Evolutionary conservation across 2,797 vertebrate species (phyloP).

Genomic region (Paguma larvata): DNA sequence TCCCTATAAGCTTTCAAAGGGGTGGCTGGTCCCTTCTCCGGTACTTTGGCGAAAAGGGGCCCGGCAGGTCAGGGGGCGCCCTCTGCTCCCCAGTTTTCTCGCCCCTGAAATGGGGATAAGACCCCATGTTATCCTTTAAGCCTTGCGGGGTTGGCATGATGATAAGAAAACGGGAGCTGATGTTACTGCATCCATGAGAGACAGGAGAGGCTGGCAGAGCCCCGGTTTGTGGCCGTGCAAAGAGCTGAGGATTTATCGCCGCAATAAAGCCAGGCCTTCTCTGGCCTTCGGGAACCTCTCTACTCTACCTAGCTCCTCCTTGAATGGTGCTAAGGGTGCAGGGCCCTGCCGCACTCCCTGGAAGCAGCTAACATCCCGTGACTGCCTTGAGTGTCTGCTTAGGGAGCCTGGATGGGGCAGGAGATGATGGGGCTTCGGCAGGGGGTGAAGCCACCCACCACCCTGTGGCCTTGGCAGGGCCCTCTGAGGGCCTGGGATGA

Average conservation of each 20-base stretch:
- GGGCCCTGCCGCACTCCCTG: not conserved
- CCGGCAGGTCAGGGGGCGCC: not conserved
- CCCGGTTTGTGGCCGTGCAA: accelerated
- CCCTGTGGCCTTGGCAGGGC: not conserved
- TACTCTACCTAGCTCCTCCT: not conserved
- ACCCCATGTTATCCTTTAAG: not conserved
- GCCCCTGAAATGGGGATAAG: not conserved
- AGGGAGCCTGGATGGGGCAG: not conserved
- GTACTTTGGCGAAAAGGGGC: not conserved
- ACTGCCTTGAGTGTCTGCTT: no score
- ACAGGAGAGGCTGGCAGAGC: not conserved
- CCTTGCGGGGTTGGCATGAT: not conserved
- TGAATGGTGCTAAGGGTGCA: not conserved
- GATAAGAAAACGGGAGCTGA: not conserved
- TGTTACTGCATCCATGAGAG: not conserved
- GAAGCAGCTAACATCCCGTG: accelerated
- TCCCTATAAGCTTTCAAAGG: not conserved
- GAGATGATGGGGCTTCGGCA: not conserved
- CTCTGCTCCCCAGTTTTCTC: not conserved
- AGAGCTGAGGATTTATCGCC: not conserved
- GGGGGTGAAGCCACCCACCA: not conserved
- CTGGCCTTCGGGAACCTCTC: not conserved
- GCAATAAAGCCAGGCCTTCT: not conserved
- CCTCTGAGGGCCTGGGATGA: not conserved
- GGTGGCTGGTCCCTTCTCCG: not conserved